phyloP scores from a whole-genome alignment of 2,797 vertebrate genomes.

The Pseudochirops cupreus region DNA sequence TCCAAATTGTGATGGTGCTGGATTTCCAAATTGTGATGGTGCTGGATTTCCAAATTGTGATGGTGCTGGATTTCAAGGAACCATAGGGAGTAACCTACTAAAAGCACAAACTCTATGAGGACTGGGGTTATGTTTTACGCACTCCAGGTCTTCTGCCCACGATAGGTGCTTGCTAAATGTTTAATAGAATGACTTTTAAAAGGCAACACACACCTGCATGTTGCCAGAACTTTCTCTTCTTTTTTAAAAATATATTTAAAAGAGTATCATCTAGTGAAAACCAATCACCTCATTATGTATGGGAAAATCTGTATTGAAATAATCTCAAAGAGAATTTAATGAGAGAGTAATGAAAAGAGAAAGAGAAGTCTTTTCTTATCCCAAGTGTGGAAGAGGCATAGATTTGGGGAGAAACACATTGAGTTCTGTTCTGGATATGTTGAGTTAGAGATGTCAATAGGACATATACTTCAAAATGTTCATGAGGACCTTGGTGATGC shows the following conservation, averaged over 20 bases:
- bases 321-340: background rate
- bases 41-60: background rate
- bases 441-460: background rate
- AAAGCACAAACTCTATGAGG: background rate
- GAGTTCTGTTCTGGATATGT: background rate
- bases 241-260: background rate
- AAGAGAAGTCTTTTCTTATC: background rate
- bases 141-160: background rate
- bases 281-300: background rate
- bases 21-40: background rate
- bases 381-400: background rate
- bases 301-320: constrained; percentile 1
- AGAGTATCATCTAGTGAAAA: background rate
- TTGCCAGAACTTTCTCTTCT: background rate
- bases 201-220: background rate
- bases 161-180: background rate
- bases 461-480: background rate
- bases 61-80: background rate
- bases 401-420: background rate
- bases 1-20: background rate
- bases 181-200: background rate
- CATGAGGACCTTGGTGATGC: background rate
- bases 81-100: background rate
- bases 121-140: background rate
- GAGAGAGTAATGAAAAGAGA: background rate